Evolutionary conservation across 2,888 invertebrate genomes (phyloP), one percentile per base, ranked within the genome.

Genomic region (Nomada ruficornis): DNA sequence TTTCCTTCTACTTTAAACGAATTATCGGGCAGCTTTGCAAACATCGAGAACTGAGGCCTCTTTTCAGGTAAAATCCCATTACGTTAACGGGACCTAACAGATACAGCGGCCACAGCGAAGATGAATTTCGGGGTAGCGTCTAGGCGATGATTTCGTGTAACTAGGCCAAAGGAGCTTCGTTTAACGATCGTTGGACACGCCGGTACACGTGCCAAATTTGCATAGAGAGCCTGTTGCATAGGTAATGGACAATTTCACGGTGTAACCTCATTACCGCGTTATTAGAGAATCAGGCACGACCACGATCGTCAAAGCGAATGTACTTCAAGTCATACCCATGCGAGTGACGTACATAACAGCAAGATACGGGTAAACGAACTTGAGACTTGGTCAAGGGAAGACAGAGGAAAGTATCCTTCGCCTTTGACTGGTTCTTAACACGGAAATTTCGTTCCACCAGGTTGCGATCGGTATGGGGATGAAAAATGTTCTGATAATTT

Each of bases 211-310:
- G 69, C 59, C 71, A 42, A 81, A 81, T 82, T 81, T 82, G 59
- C 82, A 73, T 69, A 60, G 64, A 72, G 59, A 65, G 82, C 68
- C 82, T 72, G 82, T 82, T 82, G 82, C 76, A 72, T 64, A 54
- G 71, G 36, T 55, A 79, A 74, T 67, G 47, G 36, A 82, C 44
- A 73, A 77, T 82, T 73, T 77, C 69, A 62, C 44, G 20, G 20
- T 36, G 65, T 60, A 81, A 81, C 57, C 26, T 77, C 52, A 57
- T 81, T 82, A 82, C 29, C 23, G 55, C 54, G 68, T 68, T 68
- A 71, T 68, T n/a, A 44, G 62, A 20, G 63, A 73, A 73, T 81
- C 52, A n/a, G 50, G 29, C 54, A 7, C 65, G 18, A 62, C 23
- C 72, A 26, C 59, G 59, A 54, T 44, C 74, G 54, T 67, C 68